These are phyloP conservation scores for Palaemon carinicauda DNA, from an alignment of 1,140 invertebrate genomes.

Conservation along the genomic window DNA sequence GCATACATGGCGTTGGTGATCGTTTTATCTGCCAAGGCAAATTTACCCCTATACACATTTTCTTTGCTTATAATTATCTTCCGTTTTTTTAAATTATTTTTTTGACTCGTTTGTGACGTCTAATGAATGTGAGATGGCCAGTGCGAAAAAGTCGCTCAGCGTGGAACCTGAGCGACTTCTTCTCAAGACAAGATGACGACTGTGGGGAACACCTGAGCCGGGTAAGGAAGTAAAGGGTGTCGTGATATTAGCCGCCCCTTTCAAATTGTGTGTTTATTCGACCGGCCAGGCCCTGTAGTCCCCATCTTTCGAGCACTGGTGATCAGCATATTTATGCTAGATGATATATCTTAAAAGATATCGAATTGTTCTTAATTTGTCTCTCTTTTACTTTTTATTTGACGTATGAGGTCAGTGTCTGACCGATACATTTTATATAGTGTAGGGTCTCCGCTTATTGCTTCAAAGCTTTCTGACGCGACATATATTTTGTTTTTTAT, in stretches of 20 bases:
- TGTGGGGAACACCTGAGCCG: too few species aligned
- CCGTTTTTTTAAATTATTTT: constrained; percentile 11
- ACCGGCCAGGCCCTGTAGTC: background rate
- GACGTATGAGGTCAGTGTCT: background rate
- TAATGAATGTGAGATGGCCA: background rate
- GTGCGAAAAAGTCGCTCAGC: constrained; percentile 12
- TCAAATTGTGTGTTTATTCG: too few species aligned
- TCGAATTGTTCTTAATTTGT: too few species aligned
- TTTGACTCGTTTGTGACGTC: background rate
- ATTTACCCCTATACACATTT: background rate
- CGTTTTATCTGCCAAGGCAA: constrained; percentile 42
- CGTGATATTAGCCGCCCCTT: too few species aligned
- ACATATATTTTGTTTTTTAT: constrained; percentile 29
- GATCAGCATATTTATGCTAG: too few species aligned
- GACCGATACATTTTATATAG: background rate
- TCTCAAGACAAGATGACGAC: constrained; percentile 5
- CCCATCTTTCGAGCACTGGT: background rate
- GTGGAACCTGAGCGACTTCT: constrained; percentile 43
- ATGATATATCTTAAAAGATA: too few species aligned
- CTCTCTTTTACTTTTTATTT: background rate
- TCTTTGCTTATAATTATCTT: background rate
- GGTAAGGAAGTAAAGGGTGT: too few species aligned
- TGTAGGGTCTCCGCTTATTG: constrained; percentile 41
- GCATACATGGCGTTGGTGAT: constrained; percentile 44
- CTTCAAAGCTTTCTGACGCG: constrained; percentile 43